A percentile compares a stretch with the other conserved stretches of the same genome.
Evolutionary conservation across 2,113 vertebrate genomes (phyloP).

Genomic region (Hydropotes inermis): DNA sequence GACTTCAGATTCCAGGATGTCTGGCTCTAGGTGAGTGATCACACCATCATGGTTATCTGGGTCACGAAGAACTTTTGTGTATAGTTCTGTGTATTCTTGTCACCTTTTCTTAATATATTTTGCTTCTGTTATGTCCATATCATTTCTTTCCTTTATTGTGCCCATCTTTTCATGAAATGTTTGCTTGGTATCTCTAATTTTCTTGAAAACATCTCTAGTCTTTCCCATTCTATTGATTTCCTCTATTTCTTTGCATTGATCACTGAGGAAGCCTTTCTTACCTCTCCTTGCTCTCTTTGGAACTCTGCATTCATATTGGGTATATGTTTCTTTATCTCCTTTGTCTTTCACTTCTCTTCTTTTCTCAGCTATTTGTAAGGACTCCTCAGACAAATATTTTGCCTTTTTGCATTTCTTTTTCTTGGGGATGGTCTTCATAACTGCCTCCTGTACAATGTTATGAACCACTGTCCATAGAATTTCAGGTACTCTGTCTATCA

Average conservation of each 20-base stretch:
- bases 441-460: neutral
- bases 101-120: neutral
- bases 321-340: neutral
- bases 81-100: neutral
- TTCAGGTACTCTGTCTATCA: neutral
- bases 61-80: neutral
- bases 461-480: neutral
- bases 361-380: neutral
- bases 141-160: neutral
- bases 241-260: neutral
- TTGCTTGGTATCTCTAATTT: neutral
- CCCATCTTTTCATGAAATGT: neutral
- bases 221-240: neutral
- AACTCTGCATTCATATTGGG: neutral
- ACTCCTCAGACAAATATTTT: neutral
- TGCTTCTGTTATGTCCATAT: neutral
- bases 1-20: neutral
- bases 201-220: neutral
- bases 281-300: neutral
- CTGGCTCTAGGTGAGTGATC: neutral
- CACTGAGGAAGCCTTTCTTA: neutral
- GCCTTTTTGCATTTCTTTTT: neutral
- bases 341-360: neutral
- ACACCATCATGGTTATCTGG: neutral
- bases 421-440: neutral